Evolutionary conservation across 2,113 vertebrate species (phyloP).

Genomic region (Motacilla alba): DNA sequence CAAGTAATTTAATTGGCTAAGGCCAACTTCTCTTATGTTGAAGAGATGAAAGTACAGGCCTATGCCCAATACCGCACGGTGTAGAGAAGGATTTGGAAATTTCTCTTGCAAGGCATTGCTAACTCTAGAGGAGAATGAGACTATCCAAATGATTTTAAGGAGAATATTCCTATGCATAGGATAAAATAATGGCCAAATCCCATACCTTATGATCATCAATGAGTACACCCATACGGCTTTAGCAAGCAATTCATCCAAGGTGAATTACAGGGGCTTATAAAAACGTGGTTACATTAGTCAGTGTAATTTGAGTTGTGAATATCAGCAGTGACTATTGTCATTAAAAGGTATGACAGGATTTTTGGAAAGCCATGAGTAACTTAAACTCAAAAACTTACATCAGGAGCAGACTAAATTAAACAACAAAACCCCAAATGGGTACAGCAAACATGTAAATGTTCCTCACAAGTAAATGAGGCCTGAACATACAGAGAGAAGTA

Average conservation of each 20-base stretch:
- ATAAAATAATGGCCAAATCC: background rate
- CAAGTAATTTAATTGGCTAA: background rate
- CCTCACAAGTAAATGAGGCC: background rate
- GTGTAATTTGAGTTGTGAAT: background rate
- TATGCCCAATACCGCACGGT: rapidly evolving
- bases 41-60: background rate
- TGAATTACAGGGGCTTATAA: background rate
- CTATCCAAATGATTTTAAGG: background rate
- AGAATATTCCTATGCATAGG: background rate
- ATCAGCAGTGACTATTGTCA: background rate
- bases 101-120: background rate
- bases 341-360: background rate
- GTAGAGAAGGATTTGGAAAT: background rate
- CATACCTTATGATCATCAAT: background rate
- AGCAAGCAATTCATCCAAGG: background rate
- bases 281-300: background rate
- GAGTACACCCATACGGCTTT: background rate
- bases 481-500: background rate
- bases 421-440: background rate
- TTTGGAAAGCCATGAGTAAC: background rate
- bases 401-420: background rate
- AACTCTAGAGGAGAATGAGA: background rate
- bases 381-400: background rate
- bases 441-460: background rate
- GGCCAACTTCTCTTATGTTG: background rate